Conservation (phyloP, 1,140 invertebrate genomes). For the Drosophila yakuba region DNA sequence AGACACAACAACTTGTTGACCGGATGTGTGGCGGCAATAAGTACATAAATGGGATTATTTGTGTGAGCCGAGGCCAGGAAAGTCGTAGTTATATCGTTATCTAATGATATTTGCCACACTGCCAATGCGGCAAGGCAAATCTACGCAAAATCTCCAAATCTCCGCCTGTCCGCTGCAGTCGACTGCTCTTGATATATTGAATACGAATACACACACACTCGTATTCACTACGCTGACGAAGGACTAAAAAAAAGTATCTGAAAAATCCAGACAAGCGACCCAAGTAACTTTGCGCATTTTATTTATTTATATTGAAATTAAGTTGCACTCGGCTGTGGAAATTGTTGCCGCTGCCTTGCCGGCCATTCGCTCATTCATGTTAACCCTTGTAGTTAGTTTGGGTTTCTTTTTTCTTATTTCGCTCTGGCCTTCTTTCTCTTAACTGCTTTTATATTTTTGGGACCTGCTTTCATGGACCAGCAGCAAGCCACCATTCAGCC, state of each 20-base stretch:
- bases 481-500: constrained; percentile 37
- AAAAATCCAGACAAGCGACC: constrained; percentile 9
- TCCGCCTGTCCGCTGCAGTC: constrained; percentile 11
- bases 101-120: constrained; percentile 41
- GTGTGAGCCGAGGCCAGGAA: constrained; percentile 34
- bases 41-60: constrained; percentile 80
- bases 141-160: constrained; percentile 12
- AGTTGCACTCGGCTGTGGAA: constrained; percentile 74
- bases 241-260: not conserved
- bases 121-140: not conserved
- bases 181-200: constrained; percentile 35
- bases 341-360: constrained; percentile 70
- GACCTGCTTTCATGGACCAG: constrained; percentile 45
- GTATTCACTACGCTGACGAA: constrained; percentile 20
- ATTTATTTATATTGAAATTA: constrained; percentile 83
- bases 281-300: constrained; percentile 45
- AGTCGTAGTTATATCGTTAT: constrained; percentile 47
- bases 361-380: constrained; percentile 47
- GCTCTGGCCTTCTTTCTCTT: constrained; percentile 25
- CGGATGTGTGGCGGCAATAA: constrained; percentile 74
- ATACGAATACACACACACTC: not conserved
- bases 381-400: constrained; percentile 69
- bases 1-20: constrained; percentile 76
- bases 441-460: constrained; percentile 49
- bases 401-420: constrained; percentile 15